phyloP scores from a whole-genome alignment of 2,888 invertebrate species.

The Pheosia tremula region DNA sequence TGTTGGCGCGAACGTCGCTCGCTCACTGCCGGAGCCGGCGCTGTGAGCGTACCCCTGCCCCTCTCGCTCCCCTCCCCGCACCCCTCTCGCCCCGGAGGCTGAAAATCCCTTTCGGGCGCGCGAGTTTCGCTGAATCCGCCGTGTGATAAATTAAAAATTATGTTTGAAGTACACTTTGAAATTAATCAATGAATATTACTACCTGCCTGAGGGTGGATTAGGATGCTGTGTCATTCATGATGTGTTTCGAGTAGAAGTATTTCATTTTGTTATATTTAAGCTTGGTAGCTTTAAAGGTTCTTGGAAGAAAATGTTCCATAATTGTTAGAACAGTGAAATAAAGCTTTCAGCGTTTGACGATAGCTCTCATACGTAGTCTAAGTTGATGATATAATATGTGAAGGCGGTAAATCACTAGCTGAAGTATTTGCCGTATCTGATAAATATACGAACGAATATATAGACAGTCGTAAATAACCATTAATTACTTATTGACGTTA shows the following conservation, averaged over 20 bases:
- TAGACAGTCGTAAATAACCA: no score
- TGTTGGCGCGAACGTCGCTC: slow-evolving; percentile 44
- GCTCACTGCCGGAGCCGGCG: slow-evolving; percentile 69
- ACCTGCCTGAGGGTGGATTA: slow-evolving; percentile 34
- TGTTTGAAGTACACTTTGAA: slow-evolving; percentile 43
- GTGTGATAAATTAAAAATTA: slow-evolving; percentile 49
- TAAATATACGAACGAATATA: no score
- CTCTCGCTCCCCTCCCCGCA: slow-evolving; percentile 27
- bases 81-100: slow-evolving; percentile 39
- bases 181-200: slow-evolving; percentile 45
- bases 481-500: no score
- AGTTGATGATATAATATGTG: no score
- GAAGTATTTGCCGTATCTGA: no score
- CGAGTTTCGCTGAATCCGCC: slow-evolving; percentile 44
- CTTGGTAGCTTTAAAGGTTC: no score
- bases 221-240: slow-evolving; percentile 19
- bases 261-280: no score
- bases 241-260: background rate
- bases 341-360: no score
- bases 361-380: no score
- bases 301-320: no score
- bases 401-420: no score
- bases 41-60: slow-evolving; percentile 42
- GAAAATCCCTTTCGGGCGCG: slow-evolving; percentile 57
- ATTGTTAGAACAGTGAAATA: no score